These are phyloP conservation scores for Strix uralensis DNA, from an alignment of 2,113 vertebrate species.

Conservation along the genomic window DNA sequence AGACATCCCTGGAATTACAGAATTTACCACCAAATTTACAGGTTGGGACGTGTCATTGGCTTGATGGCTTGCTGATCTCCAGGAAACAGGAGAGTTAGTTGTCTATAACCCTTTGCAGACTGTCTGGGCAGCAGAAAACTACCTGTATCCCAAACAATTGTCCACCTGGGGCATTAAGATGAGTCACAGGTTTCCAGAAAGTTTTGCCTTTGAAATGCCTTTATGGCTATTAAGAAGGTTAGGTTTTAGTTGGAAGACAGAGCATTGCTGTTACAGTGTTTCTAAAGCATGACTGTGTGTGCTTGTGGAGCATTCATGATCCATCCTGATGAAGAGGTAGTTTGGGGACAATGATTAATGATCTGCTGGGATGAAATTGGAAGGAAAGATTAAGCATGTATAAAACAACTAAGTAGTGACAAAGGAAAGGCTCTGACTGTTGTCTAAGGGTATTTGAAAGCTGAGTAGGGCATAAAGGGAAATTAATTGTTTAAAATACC, in stretches of 20 bases:
- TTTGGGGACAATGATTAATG: background rate
- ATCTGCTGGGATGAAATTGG: background rate
- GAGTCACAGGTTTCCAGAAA: background rate
- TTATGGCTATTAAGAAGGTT: background rate
- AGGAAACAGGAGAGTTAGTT: background rate
- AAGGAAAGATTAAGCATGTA: background rate
- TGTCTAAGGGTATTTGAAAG: background rate
- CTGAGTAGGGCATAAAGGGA: background rate
- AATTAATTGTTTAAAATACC: background rate
- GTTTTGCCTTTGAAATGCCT: background rate
- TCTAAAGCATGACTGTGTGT: background rate
- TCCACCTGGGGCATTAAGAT: background rate
- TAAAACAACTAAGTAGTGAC: background rate
- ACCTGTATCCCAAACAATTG: background rate
- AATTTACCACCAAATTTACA: background rate
- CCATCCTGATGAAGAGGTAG: background rate
- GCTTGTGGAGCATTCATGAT: background rate
- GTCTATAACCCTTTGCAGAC: background rate
- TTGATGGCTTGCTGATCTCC: background rate
- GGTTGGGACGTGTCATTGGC: background rate
- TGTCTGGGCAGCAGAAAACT: background rate
- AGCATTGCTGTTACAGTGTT: background rate
- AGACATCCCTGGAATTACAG: background rate
- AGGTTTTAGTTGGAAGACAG: background rate
- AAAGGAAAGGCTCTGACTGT: background rate